Percentiles rank a stretch among this genome's conserved stretches.
Evolutionary conservation across 2,797 vertebrate species (phyloP).

Genomic region (Lates japonicus): DNA sequence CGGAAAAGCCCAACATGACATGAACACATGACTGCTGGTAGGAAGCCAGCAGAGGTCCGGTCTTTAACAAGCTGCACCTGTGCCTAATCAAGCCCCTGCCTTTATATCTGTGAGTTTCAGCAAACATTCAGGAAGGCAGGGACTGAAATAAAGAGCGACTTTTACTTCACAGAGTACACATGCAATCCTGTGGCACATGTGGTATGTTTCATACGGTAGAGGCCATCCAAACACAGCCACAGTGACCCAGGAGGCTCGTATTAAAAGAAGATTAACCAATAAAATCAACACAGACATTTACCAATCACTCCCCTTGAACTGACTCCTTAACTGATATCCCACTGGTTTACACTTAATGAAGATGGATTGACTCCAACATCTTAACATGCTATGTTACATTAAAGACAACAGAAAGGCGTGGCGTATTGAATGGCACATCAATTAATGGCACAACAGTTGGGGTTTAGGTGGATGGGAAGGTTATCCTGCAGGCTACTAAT

Average conservation of each 20-base stretch:
- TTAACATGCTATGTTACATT: background rate
- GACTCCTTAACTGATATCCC: conserved; percentile 4
- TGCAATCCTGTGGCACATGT: conserved; percentile 45
- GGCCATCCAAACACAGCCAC: conserved; percentile 7
- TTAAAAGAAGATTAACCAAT: conserved; percentile 22
- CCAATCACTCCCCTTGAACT: background rate
- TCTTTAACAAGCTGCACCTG: conserved; percentile 71
- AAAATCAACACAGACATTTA: conserved; percentile 32
- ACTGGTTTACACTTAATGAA: conserved; percentile 13
- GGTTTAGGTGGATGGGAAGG: background rate
- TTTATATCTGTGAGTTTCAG: conserved; percentile 58
- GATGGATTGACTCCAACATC: conserved; percentile 9
- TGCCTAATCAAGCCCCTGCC: conserved; percentile 58
- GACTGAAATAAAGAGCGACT: conserved; percentile 23
- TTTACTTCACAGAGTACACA: conserved; percentile 36
- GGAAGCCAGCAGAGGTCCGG: conserved; percentile 55
- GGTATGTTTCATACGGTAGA: conserved; percentile 27
- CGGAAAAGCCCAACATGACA: conserved; percentile 56
- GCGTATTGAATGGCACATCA: background rate
- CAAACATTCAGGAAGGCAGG: conserved; percentile 46
- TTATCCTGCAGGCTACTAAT: background rate
- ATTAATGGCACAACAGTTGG: background rate
- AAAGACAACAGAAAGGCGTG: background rate
- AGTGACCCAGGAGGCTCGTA: conserved; percentile 22
- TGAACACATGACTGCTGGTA: conserved; percentile 57